Percentiles rank a stretch among this genome's conserved stretches.
phyloP scores from a whole-genome alignment of 30 jellyfish, hydroid and myxozoan species.

The Mastigias papua region DNA sequence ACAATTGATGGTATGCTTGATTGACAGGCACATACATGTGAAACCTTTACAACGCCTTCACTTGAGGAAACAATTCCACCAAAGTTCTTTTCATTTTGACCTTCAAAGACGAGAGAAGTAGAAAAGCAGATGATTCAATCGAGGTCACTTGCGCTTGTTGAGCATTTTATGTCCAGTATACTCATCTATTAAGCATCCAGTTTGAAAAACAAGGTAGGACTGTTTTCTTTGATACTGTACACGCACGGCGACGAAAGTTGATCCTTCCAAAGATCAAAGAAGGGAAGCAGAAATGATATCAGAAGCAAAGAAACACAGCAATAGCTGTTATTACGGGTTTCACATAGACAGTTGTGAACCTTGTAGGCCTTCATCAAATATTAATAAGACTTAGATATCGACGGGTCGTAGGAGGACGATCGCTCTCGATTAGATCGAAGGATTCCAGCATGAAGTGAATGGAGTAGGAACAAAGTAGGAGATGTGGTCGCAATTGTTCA shows the following conservation, averaged over 20 bases:
- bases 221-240: not conserved
- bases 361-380: not conserved
- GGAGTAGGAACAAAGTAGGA: not conserved
- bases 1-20: constrained; percentile 82
- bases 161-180: not conserved
- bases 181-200: not conserved
- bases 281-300: constrained; percentile 17
- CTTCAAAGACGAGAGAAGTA: constrained; percentile 32
- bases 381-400: not conserved
- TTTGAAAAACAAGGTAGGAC: constrained; percentile 16
- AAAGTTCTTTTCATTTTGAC: constrained; percentile 36
- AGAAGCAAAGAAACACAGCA: not conserved
- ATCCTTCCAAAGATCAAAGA: not conserved
- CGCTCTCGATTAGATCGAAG: not conserved
- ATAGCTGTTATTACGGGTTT: not conserved
- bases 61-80: constrained; percentile 63
- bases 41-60: constrained; percentile 85
- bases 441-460: not conserved
- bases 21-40: constrained; percentile 81
- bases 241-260: constrained; percentile 42
- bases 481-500: not conserved
- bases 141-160: not conserved
- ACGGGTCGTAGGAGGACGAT: not conserved
- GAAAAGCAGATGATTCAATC: not conserved
- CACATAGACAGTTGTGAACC: not conserved